Percentiles rank a stretch among this genome's conserved stretches.
Evolutionary conservation across 1,140 invertebrate genomes (phyloP).

Genomic region (Conus betulinus): DNA sequence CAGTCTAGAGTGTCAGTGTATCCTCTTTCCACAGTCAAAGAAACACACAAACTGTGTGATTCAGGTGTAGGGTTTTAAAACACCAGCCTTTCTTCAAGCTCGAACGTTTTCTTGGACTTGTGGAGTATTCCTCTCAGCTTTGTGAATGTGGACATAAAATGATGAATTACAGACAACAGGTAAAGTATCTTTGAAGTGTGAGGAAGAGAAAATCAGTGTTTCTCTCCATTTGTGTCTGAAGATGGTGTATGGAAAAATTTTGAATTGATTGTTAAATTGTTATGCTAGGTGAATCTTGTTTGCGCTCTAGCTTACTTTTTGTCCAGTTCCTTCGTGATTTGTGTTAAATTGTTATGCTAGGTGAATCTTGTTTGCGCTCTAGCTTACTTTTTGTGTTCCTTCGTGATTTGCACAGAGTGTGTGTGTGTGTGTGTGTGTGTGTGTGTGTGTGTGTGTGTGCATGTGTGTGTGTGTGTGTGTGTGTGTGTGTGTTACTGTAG

Average conservation of each 20-base stretch:
- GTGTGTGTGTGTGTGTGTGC: background rate
- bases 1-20: background rate
- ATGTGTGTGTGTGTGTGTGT: background rate
- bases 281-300: too few species aligned
- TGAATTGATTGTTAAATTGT: too few species aligned
- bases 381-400: too few species aligned
- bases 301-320: too few species aligned
- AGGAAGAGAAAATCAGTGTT: background rate
- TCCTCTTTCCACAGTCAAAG: background rate
- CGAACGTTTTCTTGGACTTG: background rate
- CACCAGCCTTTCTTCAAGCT: background rate
- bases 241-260: too few species aligned
- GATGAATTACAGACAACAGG: background rate
- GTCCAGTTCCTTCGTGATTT: background rate
- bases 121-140: conserved; percentile 6
- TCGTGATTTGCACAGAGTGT: background rate
- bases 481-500: too few species aligned
- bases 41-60: background rate
- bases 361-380: too few species aligned
- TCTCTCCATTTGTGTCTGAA: too few species aligned
- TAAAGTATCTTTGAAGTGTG: background rate
- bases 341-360: too few species aligned
- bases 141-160: background rate
- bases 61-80: background rate
- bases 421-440: background rate